A percentile compares a stretch with the other conserved stretches of the same genome.
Evolutionary conservation across 2,888 invertebrate species (phyloP).

Genomic region (Tipula helvola): DNA sequence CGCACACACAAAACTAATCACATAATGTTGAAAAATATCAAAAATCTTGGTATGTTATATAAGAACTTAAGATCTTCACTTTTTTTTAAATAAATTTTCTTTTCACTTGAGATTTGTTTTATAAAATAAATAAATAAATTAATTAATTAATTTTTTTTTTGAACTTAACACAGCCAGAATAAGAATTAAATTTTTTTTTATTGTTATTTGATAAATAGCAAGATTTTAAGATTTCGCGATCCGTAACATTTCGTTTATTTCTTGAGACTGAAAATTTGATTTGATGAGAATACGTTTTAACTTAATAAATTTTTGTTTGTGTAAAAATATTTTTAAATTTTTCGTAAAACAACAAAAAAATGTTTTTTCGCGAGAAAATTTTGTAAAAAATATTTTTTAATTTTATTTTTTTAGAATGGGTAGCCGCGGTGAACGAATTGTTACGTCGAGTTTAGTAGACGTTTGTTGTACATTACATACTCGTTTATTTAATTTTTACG

Average conservation of each 20-base stretch:
- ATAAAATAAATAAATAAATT: background rate
- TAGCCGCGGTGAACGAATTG: background rate
- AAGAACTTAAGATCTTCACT: background rate
- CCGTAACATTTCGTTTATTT: slow-evolving; percentile 5
- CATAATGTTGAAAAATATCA: background rate
- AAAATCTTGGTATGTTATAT: background rate
- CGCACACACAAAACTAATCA: background rate
- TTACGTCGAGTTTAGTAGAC: background rate
- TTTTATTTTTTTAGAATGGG: background rate
- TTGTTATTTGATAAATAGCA: background rate
- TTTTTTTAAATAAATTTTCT: background rate
- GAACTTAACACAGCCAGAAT: background rate
- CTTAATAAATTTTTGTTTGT: background rate
- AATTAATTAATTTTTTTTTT: slow-evolving; percentile 5
- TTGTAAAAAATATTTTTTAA: background rate
- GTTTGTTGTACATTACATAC: background rate
- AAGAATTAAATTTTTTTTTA: background rate
- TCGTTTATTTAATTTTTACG: background rate
- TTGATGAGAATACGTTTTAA: background rate
- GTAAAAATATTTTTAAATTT: background rate
- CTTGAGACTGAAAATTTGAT: background rate
- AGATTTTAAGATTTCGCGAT: background rate
- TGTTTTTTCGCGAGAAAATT: background rate
- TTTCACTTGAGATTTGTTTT: background rate
- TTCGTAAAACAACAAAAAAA: background rate